Percentiles rank a stretch among this genome's conserved stretches.
Evolutionary conservation across 2,113 vertebrate species (phyloP).

Genomic region (Erythrolamprus reginae): DNA sequence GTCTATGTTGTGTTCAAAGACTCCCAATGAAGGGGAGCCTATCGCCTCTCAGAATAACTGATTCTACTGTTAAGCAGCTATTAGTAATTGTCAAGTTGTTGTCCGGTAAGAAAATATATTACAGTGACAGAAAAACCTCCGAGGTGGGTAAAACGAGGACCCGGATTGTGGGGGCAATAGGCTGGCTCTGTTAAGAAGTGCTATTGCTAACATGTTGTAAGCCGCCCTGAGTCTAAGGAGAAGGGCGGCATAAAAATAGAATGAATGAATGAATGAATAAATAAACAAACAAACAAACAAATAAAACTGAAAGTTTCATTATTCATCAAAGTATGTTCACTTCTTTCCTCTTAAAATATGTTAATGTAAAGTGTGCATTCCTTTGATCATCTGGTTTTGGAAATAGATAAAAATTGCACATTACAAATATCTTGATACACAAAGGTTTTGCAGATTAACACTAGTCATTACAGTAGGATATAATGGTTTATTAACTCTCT

Average conservation of each 20-base stretch:
- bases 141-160: too few relatives aligned
- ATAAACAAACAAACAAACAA: too few relatives aligned
- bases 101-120: background rate
- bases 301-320: background rate
- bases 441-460: background rate
- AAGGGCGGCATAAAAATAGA: too few relatives aligned
- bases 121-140: background rate
- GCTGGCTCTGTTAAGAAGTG: too few relatives aligned
- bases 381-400: background rate
- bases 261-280: too few relatives aligned
- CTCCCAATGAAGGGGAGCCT: background rate
- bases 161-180: too few relatives aligned
- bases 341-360: background rate
- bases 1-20: background rate
- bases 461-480: background rate
- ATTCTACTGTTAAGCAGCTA: background rate
- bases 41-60: background rate
- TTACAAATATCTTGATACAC: background rate
- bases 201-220: too few relatives aligned
- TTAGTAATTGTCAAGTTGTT: background rate
- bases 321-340: background rate
- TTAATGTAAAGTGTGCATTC: background rate
- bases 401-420: background rate
- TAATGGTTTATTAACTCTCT: background rate
- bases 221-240: too few relatives aligned